Percentiles rank a stretch among this genome's conserved stretches.
Conservation (phyloP, 2,888 invertebrate species). For the Agapostemon virescens region DNA sequence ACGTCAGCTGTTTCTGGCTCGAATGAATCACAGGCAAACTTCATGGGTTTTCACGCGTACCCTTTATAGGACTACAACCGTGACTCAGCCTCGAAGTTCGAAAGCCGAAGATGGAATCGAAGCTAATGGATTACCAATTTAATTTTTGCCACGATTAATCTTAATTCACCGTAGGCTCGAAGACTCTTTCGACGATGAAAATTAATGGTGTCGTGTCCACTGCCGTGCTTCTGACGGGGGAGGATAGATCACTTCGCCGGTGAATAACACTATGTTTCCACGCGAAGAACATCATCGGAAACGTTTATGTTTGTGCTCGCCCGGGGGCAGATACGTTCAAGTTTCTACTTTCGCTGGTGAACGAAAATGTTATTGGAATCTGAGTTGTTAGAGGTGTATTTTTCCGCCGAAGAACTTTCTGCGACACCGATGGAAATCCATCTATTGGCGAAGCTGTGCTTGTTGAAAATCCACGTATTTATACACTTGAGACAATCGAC, state of each 20-base stretch:
- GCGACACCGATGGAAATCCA: not conserved
- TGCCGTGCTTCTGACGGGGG: not conserved
- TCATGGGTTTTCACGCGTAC: not conserved
- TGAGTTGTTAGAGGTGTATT: not conserved
- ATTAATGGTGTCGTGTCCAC: not conserved
- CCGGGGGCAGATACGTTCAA: not conserved
- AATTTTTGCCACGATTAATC: not conserved
- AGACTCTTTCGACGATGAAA: not conserved
- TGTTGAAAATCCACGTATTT: not conserved
- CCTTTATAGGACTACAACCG: not conserved
- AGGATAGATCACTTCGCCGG: not conserved
- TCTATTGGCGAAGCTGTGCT: not conserved
- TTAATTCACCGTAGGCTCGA: not conserved
- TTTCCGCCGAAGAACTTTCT: too few species aligned
- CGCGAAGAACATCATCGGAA: not conserved
- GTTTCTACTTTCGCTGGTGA: too few species aligned
- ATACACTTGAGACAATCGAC: too few species aligned
- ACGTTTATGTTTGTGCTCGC: not conserved
- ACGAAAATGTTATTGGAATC: too few species aligned
- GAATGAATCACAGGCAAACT: conserved; percentile 1
- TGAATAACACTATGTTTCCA: not conserved
- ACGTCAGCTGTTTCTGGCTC: not conserved
- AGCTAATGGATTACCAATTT: conserved; percentile 2
- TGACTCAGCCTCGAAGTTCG: not conserved
- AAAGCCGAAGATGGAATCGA: not conserved